Evolutionary conservation across 2,888 invertebrate genomes (phyloP).

Genomic region (Parochlus steinenii): DNA sequence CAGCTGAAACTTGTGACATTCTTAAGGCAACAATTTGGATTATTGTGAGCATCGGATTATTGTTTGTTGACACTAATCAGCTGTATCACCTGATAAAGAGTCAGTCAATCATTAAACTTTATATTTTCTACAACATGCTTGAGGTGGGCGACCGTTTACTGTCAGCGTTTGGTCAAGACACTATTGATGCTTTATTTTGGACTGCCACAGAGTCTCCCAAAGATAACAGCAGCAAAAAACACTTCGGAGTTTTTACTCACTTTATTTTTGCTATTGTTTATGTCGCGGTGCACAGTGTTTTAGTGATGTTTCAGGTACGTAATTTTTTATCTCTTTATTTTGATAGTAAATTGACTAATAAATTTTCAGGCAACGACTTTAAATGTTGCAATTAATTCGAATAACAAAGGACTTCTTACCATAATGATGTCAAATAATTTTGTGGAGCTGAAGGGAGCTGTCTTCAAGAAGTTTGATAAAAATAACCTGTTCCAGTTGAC

Average conservation of each 20-base stretch:
- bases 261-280: slow-evolving; percentile 80
- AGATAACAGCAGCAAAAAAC: slow-evolving; percentile 31
- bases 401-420: slow-evolving; percentile 91
- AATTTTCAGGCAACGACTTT: slow-evolving; percentile 97
- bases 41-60: slow-evolving; percentile 65
- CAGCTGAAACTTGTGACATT: slow-evolving; percentile 90
- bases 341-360: too few relatives aligned
- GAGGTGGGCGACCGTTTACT: slow-evolving; percentile 93
- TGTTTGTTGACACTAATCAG: slow-evolving; percentile 92
- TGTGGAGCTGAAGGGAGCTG: slow-evolving; percentile 97
- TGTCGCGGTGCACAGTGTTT: slow-evolving; percentile 75
- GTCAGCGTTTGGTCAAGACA: slow-evolving; percentile 95
- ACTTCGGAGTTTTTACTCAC: slow-evolving; percentile 79
- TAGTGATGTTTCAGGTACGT: slow-evolving; percentile 80
- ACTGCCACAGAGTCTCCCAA: slow-evolving; percentile 91
- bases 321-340: too few relatives aligned
- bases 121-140: slow-evolving; percentile 99
- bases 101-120: slow-evolving; percentile 96
- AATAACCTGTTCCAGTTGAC: slow-evolving; percentile 95
- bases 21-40: slow-evolving; percentile 82
- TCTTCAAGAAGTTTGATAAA: slow-evolving; percentile 98
- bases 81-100: slow-evolving; percentile 95
- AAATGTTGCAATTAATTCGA: slow-evolving; percentile 98
- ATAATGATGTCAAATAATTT: slow-evolving; percentile 99
- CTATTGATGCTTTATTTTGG: slow-evolving; percentile 95